Conservation (phyloP, 2,888 invertebrate species). For the Agrotis ipsilon region DNA sequence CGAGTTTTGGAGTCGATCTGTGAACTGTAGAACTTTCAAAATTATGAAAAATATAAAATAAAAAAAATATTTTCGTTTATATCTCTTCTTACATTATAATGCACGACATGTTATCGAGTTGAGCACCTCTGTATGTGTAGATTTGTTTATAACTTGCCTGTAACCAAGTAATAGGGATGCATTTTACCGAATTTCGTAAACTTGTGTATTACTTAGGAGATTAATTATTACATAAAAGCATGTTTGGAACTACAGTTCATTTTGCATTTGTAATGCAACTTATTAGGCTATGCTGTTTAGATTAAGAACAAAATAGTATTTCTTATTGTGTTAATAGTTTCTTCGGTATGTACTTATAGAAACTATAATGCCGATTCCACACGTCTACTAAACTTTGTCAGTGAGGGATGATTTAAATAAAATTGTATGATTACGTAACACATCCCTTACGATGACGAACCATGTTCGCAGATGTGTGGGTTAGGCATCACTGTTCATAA, state of each 20-base stretch:
- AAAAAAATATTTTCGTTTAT: slow-evolving; percentile 47
- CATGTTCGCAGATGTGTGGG: slow-evolving; percentile 50
- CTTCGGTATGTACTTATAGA: slow-evolving; percentile 73
- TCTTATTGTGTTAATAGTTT: slow-evolving; percentile 73
- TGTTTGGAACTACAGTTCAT: slow-evolving; percentile 64
- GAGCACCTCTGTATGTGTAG: slow-evolving; percentile 66
- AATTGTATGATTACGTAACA: slow-evolving; percentile 14
- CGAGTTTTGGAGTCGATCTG: slow-evolving; percentile 81
- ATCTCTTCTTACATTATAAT: slow-evolving; percentile 51
- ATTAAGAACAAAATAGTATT: slow-evolving; percentile 84
- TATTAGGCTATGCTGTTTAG: slow-evolving; percentile 78
- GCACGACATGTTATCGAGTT: slow-evolving; percentile 70
- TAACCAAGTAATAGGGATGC: slow-evolving; percentile 67
- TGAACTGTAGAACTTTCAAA: slow-evolving; percentile 71
- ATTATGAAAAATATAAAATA: slow-evolving; percentile 40
- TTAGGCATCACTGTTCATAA: slow-evolving; percentile 58
- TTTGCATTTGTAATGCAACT: slow-evolving; percentile 67
- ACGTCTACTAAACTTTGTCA: slow-evolving; percentile 48
- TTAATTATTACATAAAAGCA: slow-evolving; percentile 63
- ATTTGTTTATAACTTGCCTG: slow-evolving; percentile 68
- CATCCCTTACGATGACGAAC: slow-evolving; percentile 33
- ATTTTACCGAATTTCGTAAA: slow-evolving; percentile 65
- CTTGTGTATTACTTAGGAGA: slow-evolving; percentile 67
- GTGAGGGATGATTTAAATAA: slow-evolving; percentile 27
- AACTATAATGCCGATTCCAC: slow-evolving; percentile 63